Percentiles rank a stretch among this genome's conserved stretches.
Conservation (phyloP, 2,888 invertebrate genomes). For the Mimas tiliae region DNA sequence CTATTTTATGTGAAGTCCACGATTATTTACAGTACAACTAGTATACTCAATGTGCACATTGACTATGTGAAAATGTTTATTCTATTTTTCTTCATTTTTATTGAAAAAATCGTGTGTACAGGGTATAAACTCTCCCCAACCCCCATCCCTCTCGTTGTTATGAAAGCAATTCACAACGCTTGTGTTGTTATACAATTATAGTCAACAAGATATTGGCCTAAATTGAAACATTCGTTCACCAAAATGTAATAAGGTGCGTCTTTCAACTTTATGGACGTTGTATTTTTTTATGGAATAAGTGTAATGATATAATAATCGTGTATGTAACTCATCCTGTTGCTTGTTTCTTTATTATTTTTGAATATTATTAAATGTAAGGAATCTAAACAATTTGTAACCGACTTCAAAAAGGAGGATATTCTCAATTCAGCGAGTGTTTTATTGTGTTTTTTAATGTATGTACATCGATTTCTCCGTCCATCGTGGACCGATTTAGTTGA, state of each 20-base stretch:
- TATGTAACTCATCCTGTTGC: background rate
- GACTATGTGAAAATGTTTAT: background rate
- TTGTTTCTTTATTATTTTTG: background rate
- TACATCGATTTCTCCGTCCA: too few relatives aligned
- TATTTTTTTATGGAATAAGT: background rate
- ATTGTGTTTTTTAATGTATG: too few relatives aligned
- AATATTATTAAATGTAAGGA: too few relatives aligned
- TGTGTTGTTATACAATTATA: conserved; percentile 17
- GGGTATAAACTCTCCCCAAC: background rate
- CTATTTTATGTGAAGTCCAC: too few relatives aligned
- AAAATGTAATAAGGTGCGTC: conserved; percentile 17
- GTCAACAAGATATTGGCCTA: conserved; percentile 21
- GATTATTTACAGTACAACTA: background rate
- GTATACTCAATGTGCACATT: background rate
- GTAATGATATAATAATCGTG: background rate
- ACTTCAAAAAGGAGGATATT: too few relatives aligned
- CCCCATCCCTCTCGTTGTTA: background rate
- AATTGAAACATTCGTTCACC: conserved; percentile 20
- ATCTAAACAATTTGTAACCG: too few relatives aligned
- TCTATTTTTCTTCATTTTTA: too few relatives aligned
- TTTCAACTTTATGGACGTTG: background rate
- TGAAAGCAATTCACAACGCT: conserved; percentile 14
- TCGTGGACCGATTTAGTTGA: too few relatives aligned
- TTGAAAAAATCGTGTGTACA: background rate
- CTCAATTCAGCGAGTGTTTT: too few relatives aligned